Evolutionary conservation across 2,888 invertebrate species (phyloP).

Genomic region (Taphrorychus bicolor): DNA sequence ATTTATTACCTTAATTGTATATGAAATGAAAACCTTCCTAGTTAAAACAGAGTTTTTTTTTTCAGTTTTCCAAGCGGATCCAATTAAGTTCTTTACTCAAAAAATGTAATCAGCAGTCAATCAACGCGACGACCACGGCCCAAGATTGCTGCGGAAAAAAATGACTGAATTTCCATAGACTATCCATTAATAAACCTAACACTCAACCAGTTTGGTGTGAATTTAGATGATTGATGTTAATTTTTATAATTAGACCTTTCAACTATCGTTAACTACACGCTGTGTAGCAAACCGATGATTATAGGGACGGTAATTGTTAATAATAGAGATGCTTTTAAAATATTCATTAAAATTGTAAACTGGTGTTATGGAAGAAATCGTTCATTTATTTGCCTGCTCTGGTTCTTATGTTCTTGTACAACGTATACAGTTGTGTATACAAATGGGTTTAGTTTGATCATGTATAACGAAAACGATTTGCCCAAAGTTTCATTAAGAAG

Average conservation of each 20-base stretch:
- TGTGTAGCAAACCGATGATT: not conserved
- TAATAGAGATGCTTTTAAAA: no score
- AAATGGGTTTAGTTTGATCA: no score
- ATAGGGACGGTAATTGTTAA: not conserved
- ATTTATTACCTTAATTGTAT: not conserved
- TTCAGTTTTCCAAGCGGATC: not conserved
- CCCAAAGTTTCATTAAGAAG: no score
- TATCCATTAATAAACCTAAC: conserved; percentile 17
- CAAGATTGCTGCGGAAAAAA: not conserved
- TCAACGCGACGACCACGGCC: not conserved
- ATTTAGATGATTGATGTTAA: conserved; percentile 8
- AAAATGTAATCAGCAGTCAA: not conserved
- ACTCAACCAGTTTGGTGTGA: conserved; percentile 1
- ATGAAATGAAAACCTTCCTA: not conserved
- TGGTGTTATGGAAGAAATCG: no score
- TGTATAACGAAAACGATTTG: no score
- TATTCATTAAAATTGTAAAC: no score
- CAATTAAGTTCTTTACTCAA: not conserved
- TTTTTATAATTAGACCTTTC: not conserved
- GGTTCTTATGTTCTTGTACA: no score
- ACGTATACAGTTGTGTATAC: no score
- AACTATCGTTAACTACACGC: not conserved
- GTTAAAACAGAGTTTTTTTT: no score
- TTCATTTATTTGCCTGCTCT: no score
- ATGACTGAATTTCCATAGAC: conserved; percentile 10